phyloP scores from a whole-genome alignment of 2,797 vertebrate genomes.

The Parauchenoglanis punctatus region DNA sequence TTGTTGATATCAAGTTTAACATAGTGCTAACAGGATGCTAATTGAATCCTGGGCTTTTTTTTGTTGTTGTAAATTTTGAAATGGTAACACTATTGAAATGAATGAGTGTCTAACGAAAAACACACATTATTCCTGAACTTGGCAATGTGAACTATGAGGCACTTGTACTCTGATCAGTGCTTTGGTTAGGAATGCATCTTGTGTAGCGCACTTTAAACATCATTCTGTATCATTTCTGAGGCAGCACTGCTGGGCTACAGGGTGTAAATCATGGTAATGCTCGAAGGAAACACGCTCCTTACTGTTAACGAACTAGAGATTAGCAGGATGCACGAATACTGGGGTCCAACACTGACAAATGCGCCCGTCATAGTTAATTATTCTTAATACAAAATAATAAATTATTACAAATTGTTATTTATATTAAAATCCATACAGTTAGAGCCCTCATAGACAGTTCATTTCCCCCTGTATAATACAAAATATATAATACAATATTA shows the following conservation, averaged over 20 bases:
- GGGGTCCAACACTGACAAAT: constrained; percentile 85
- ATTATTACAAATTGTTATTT: constrained; percentile 85
- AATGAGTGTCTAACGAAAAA: constrained; percentile 17
- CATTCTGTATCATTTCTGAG: constrained; percentile 22
- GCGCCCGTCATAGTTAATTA: constrained; percentile 71
- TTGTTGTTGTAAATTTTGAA: constrained; percentile 31
- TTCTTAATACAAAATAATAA: constrained; percentile 75
- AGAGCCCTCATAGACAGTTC: constrained; percentile 76
- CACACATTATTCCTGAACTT: constrained; percentile 38
- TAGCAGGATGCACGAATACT: constrained; percentile 85
- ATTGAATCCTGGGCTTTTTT: constrained; percentile 16
- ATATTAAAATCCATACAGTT: constrained; percentile 85
- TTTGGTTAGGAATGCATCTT: background rate
- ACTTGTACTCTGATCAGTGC: constrained; percentile 27
- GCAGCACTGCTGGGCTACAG: constrained; percentile 55
- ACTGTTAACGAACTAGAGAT: constrained; percentile 49
- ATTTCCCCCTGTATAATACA: constrained; percentile 75
- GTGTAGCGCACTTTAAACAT: constrained; percentile 5
- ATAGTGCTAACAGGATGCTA: constrained; percentile 46
- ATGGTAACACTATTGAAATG: constrained; percentile 56
- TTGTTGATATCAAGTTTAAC: constrained; percentile 36
- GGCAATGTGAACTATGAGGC: constrained; percentile 30
- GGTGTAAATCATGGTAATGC: constrained; percentile 85
- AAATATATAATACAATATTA: constrained; percentile 68
- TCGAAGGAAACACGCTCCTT: constrained; percentile 74